Evolutionary conservation across 2,113 vertebrate genomes (phyloP).

Genomic region (Eleginops maclovinus): DNA sequence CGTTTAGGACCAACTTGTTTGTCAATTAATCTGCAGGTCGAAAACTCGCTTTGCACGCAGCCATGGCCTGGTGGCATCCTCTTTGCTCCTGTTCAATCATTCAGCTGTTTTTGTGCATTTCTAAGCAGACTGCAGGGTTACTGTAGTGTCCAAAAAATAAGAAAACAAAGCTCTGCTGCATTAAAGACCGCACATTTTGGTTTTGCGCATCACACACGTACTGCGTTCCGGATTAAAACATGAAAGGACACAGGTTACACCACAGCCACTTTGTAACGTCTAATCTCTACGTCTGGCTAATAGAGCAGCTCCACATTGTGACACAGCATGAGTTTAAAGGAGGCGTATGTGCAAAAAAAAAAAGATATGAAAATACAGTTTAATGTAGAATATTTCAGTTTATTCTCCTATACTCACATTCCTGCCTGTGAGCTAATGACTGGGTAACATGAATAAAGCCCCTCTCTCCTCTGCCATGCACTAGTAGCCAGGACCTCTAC

Average conservation of each 20-base stretch:
- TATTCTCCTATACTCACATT: conserved; percentile 36
- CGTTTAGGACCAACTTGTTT: conserved; percentile 39
- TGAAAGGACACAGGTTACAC: conserved; percentile 4
- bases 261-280: conserved; percentile 46
- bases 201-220: background rate
- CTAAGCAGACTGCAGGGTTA: conserved; percentile 45
- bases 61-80: conserved; percentile 41
- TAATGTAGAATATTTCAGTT: conserved; percentile 21
- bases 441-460: conserved; percentile 7
- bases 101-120: conserved; percentile 44
- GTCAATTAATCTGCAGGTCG: conserved; percentile 40
- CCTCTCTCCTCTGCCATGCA: conserved; percentile 18
- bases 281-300: conserved; percentile 49
- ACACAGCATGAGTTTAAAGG: conserved; percentile 39
- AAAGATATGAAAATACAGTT: background rate
- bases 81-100: conserved; percentile 21
- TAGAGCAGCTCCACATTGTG: conserved; percentile 47
- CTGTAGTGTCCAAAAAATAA: conserved; percentile 1
- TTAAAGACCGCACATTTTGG: conserved; percentile 13
- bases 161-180: conserved; percentile 13
- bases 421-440: conserved; percentile 38
- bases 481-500: conserved; percentile 40
- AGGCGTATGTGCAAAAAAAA: conserved; percentile 22
- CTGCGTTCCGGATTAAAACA: conserved; percentile 16
- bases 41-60: conserved; percentile 21